A percentile compares a stretch with the other conserved stretches of the same genome.
Evolutionary conservation across 2,888 invertebrate genomes (phyloP).

Genomic region (Therioaphis trifolii): DNA sequence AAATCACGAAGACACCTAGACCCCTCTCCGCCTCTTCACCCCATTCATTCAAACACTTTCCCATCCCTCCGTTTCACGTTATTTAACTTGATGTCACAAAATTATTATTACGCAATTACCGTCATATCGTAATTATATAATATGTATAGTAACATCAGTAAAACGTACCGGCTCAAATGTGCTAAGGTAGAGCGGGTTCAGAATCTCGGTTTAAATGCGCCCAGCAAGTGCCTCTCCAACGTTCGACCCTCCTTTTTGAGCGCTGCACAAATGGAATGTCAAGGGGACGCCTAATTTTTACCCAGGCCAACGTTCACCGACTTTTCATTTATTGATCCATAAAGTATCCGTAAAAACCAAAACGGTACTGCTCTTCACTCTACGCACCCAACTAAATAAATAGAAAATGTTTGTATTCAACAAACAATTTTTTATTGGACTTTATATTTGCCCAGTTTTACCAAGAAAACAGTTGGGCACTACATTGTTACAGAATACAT

Average conservation of each 20-base stretch:
- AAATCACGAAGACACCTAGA: neutral
- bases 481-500: neutral
- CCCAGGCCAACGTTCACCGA: neutral
- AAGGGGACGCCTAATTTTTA: constrained; percentile 45
- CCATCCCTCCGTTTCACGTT: neutral
- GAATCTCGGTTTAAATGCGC: constrained; percentile 15
- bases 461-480: neutral
- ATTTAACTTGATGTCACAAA: constrained; percentile 17
- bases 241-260: constrained; percentile 25
- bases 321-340: constrained; percentile 45
- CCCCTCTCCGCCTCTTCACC: neutral
- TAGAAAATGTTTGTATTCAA: neutral
- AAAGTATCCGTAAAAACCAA: constrained; percentile 37
- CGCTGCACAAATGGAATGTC: constrained; percentile 4
- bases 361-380: neutral
- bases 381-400: neutral
- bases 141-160: neutral
- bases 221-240: neutral
- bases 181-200: neutral
- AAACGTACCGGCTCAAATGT: neutral
- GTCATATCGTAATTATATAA: constrained; percentile 1
- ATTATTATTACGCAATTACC: neutral
- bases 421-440: neutral
- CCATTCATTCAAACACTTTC: neutral
- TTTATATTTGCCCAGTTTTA: neutral